phyloP scores from a whole-genome alignment of 2,113 vertebrate species.

The Pterophyllum scalare region DNA sequence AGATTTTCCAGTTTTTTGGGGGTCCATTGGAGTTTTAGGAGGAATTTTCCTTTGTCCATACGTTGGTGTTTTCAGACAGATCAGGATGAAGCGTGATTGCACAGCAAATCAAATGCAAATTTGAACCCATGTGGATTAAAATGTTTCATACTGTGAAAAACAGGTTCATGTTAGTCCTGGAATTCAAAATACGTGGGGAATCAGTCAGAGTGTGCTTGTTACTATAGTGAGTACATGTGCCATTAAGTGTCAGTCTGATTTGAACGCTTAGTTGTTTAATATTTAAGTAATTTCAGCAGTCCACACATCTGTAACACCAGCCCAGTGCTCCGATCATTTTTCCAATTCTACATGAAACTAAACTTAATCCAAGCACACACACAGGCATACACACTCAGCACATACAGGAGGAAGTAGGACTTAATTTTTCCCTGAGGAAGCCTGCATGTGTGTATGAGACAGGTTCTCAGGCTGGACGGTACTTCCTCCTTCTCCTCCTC shows the following conservation, averaged over 20 bases:
- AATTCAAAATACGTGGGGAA: neutral
- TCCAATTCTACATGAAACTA: neutral
- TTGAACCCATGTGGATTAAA: neutral
- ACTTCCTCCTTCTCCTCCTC: slow-evolving; percentile 64
- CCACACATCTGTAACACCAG: neutral
- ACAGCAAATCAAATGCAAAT: neutral
- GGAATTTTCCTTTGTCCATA: neutral
- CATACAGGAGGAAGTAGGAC: slow-evolving; percentile 53
- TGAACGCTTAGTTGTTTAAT: neutral
- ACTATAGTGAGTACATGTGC: too few species aligned
- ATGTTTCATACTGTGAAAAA: neutral
- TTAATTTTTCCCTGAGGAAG: slow-evolving; percentile 64
- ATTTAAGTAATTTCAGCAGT: neutral
- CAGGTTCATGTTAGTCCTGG: neutral
- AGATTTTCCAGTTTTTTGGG: neutral
- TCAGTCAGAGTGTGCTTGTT: neutral
- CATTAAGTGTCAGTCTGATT: neutral
- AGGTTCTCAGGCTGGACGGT: slow-evolving; percentile 67
- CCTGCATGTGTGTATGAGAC: slow-evolving; percentile 42
- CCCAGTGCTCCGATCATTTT: neutral
- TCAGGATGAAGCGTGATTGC: neutral
- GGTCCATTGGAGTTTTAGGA: neutral
- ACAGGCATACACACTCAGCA: neutral
- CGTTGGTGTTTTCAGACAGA: neutral
- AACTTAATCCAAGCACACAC: neutral